Percentiles rank a stretch among this genome's conserved stretches.
These are phyloP conservation scores for Macrosoma leucophasiata DNA, from an alignment of 2,888 invertebrate species.

Conservation along the genomic window DNA sequence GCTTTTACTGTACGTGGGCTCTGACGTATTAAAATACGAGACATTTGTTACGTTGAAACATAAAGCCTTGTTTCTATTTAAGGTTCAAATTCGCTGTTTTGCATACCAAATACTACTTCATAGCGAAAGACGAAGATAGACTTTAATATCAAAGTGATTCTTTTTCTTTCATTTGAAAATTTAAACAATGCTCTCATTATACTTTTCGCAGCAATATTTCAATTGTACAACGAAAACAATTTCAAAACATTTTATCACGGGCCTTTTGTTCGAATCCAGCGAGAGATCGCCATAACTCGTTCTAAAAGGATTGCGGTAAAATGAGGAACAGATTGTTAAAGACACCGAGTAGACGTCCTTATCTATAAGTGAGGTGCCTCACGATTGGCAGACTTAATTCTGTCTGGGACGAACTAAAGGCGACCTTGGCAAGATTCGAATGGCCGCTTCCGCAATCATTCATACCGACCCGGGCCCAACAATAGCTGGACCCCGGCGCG, in stretches of 20 bases:
- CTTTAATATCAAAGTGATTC: slow-evolving; percentile 8
- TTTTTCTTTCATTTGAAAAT: slow-evolving; percentile 6
- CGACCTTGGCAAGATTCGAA: slow-evolving; percentile 51
- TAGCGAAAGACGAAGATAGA: too few relatives aligned
- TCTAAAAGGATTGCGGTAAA: slow-evolving; percentile 55
- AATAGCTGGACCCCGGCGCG: too few relatives aligned
- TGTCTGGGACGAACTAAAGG: slow-evolving; percentile 16
- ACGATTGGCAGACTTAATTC: too few relatives aligned
- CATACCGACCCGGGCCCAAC: slow-evolving; percentile 37
- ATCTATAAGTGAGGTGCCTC: slow-evolving; percentile 24
- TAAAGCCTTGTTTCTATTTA: too few relatives aligned
- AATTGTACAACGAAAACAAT: slow-evolving; percentile 38
- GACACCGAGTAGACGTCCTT: slow-evolving; percentile 35
- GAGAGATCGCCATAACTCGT: slow-evolving; percentile 48
- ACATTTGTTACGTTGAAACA: too few relatives aligned
- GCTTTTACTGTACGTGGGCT: slow-evolving; percentile 20
- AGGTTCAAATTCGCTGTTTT: too few relatives aligned
- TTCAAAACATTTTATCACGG: slow-evolving; percentile 48
- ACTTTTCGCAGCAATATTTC: slow-evolving; percentile 26
- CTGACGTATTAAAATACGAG: too few relatives aligned
- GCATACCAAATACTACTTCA: too few relatives aligned
- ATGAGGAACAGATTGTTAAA: slow-evolving; percentile 42
- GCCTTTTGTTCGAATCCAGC: slow-evolving; percentile 45
- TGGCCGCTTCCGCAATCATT: slow-evolving; percentile 51
- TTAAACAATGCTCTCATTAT: slow-evolving; percentile 29